A percentile compares a stretch with the other conserved stretches of the same genome.
phyloP scores from a whole-genome alignment of 2,888 invertebrate genomes.

The Mellilla xanthometata region DNA sequence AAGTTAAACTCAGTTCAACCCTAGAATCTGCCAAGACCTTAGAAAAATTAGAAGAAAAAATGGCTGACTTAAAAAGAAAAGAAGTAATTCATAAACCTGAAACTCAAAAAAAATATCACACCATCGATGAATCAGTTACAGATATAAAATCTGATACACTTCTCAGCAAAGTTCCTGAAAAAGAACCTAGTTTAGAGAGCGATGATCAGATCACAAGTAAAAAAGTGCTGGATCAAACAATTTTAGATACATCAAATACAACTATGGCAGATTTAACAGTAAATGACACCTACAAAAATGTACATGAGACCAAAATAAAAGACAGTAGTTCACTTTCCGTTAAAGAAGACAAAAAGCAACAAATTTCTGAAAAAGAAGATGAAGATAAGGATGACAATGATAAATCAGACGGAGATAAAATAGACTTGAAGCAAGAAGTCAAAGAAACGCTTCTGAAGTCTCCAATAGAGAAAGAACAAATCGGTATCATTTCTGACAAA shows the following conservation, averaged over 20 bases:
- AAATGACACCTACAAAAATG: constrained; percentile 2
- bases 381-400: constrained; percentile 21
- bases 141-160: constrained; percentile 44
- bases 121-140: constrained; percentile 45
- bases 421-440: too few relatives aligned
- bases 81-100: constrained; percentile 29
- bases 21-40: constrained; percentile 67
- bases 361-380: constrained; percentile 29
- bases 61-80: constrained; percentile 60
- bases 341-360: constrained; percentile 28
- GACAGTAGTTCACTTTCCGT: constrained; percentile 26
- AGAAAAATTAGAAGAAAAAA: constrained; percentile 74
- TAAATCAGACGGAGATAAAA: constrained; percentile 3
- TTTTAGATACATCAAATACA: constrained; percentile 6
- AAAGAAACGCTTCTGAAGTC: neutral
- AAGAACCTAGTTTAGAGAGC: constrained; percentile 53
- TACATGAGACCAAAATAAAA: constrained; percentile 11
- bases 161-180: constrained; percentile 50
- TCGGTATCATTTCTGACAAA: constrained; percentile 54
- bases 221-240: constrained; percentile 12
- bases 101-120: constrained; percentile 22
- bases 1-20: constrained; percentile 50
- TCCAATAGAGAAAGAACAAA: neutral
- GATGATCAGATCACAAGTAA: constrained; percentile 32
- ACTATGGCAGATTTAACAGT: neutral